These are phyloP conservation scores for Enteromius mattozi DNA, from an alignment of 2,797 vertebrate species.

Conservation along the genomic window DNA sequence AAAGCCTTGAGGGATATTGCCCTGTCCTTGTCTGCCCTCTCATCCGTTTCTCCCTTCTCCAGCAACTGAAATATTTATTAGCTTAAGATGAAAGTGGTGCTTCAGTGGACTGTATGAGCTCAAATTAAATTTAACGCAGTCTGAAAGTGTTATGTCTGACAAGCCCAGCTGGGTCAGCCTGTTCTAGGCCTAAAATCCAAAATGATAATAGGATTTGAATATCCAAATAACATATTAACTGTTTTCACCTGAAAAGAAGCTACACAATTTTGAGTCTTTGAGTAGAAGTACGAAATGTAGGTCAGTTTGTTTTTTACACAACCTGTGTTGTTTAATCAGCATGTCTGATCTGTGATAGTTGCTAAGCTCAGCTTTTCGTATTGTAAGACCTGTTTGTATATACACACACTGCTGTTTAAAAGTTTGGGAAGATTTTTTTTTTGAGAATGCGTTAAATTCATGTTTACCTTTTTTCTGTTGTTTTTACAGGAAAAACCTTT, in stretches of 20 bases:
- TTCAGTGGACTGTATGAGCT: slow-evolving; percentile 36
- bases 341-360: neutral
- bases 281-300: neutral
- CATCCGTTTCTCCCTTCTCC: slow-evolving; percentile 40
- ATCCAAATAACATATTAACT: neutral
- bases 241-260: neutral
- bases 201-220: neutral
- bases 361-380: neutral
- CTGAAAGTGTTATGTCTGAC: slow-evolving; percentile 34
- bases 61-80: slow-evolving; percentile 59
- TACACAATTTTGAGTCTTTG: neutral
- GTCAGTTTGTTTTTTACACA: slow-evolving; percentile 10
- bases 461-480: slow-evolving; percentile 39
- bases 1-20: slow-evolving; percentile 17
- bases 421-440: neutral
- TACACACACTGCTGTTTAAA: neutral
- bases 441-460: neutral
- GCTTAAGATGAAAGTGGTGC: slow-evolving; percentile 31
- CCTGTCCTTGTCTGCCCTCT: slow-evolving; percentile 19
- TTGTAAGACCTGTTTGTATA: neutral
- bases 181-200: neutral
- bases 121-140: slow-evolving; percentile 34
- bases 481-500: slow-evolving; percentile 91
- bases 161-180: neutral
- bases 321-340: slow-evolving; percentile 8